These are phyloP conservation scores for Colletes gigas DNA, from an alignment of 1,140 invertebrate genomes.

Conservation along the genomic window DNA sequence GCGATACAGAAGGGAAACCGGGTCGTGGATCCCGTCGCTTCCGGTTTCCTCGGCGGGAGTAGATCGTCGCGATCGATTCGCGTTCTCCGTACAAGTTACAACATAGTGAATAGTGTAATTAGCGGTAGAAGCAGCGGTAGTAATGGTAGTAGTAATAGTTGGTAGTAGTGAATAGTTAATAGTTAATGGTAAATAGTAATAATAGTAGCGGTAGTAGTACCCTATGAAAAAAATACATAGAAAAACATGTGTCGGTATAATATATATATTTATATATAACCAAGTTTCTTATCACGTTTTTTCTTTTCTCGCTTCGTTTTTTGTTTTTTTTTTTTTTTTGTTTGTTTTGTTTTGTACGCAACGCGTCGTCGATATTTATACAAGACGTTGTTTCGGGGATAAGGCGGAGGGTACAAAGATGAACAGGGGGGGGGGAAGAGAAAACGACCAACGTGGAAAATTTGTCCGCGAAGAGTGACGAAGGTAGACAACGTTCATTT, in stretches of 20 bases:
- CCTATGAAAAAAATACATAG: constrained; percentile 63
- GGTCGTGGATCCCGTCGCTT: constrained; percentile 25
- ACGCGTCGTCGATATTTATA: constrained; percentile 45
- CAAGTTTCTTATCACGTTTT: constrained; percentile 65
- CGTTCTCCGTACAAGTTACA: constrained; percentile 47
- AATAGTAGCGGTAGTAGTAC: constrained; percentile 55
- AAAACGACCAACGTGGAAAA: neutral
- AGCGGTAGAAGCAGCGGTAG: constrained; percentile 49
- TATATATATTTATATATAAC: constrained; percentile 60
- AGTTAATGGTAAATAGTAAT: constrained; percentile 57
- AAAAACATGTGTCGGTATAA: constrained; percentile 64
- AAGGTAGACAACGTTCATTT: neutral
- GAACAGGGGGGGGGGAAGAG: neutral
- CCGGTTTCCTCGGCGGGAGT: constrained; percentile 21
- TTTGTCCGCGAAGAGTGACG: neutral
- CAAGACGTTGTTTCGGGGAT: constrained; percentile 26
- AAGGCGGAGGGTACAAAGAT: neutral
- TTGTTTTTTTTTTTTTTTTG: constrained; percentile 41
- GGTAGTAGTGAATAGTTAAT: constrained; percentile 40
- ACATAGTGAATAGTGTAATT: constrained; percentile 42
- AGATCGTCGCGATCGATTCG: constrained; percentile 47
- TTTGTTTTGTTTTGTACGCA: constrained; percentile 31
- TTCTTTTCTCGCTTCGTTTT: constrained; percentile 48
- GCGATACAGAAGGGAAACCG: neutral
- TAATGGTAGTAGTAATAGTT: constrained; percentile 58